A percentile compares a stretch with the other conserved stretches of the same genome.
Conservation (phyloP, 1,140 invertebrate species). For the Diprion similis region DNA sequence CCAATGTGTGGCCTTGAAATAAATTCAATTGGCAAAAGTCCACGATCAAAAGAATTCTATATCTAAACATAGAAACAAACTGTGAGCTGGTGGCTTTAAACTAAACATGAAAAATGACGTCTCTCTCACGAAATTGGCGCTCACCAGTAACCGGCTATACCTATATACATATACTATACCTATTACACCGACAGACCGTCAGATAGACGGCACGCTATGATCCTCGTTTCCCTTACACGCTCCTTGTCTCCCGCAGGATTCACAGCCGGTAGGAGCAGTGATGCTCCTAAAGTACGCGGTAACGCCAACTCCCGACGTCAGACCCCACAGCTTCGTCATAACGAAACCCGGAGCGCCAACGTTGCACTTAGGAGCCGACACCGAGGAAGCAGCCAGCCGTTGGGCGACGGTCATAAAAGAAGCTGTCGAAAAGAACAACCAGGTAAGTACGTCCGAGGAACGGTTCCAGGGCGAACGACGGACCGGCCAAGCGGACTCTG, state of each 20-base stretch:
- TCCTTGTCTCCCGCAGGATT: slow-evolving; percentile 67
- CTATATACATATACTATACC: too few relatives aligned
- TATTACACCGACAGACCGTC: too few relatives aligned
- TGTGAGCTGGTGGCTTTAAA: too few relatives aligned
- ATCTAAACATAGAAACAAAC: too few relatives aligned
- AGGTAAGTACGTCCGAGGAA: slow-evolving; percentile 53
- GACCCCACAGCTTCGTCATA: slow-evolving; percentile 73
- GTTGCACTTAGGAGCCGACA: slow-evolving; percentile 83
- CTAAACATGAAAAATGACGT: too few relatives aligned
- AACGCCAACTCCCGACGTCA: slow-evolving; percentile 67
- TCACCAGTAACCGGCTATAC: too few relatives aligned
- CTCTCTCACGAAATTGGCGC: too few relatives aligned
- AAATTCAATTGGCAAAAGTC: background rate
- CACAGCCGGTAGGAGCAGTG: slow-evolving; percentile 88
- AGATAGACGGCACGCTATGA: too few relatives aligned
- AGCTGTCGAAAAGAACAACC: slow-evolving; percentile 71
- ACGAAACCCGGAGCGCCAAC: slow-evolving; percentile 79
- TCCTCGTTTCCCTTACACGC: too few relatives aligned
- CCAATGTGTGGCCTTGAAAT: background rate
- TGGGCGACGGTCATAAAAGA: slow-evolving; percentile 79
- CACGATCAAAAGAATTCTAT: background rate
- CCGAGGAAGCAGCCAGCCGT: slow-evolving; percentile 74
- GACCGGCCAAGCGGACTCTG: background rate
- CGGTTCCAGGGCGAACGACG: background rate
- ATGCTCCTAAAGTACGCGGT: slow-evolving; percentile 86